Percentiles rank a stretch among this genome's conserved stretches.
These are phyloP conservation scores for Megaceryle alcyon DNA, from an alignment of 2,797 vertebrate species.

Conservation along the genomic window DNA sequence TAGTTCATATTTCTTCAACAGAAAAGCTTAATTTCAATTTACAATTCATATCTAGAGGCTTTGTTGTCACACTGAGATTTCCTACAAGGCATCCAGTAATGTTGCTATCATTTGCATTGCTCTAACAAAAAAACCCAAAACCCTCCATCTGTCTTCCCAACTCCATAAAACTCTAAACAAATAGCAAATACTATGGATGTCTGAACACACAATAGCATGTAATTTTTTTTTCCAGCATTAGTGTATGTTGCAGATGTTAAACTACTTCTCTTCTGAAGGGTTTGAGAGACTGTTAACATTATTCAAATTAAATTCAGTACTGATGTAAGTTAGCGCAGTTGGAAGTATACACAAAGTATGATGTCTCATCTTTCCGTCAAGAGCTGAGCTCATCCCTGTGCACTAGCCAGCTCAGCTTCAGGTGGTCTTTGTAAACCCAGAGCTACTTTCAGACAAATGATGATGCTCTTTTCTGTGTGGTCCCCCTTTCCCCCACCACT, in stretches of 20 bases:
- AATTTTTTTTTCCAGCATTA: constrained; percentile 58
- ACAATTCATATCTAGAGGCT: constrained; percentile 6
- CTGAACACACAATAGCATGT: constrained; percentile 54
- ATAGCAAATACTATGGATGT: constrained; percentile 54
- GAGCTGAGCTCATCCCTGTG: constrained; percentile 10
- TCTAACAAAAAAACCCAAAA: background rate
- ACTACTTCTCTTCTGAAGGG: constrained; percentile 43
- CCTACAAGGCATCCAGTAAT: constrained; percentile 41
- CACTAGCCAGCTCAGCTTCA: constrained; percentile 31
- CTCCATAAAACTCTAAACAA: constrained; percentile 60
- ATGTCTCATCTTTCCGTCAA: background rate
- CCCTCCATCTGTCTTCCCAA: constrained; percentile 41
- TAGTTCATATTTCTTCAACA: background rate
- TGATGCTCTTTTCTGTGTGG: background rate
- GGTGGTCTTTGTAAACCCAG: constrained; percentile 36
- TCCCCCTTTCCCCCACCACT: background rate
- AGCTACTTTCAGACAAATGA: background rate
- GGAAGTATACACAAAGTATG: background rate
- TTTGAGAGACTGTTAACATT: constrained; percentile 48
- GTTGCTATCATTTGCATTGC: constrained; percentile 26
- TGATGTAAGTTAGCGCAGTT: constrained; percentile 11
- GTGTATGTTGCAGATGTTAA: constrained; percentile 36
- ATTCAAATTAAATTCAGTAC: constrained; percentile 57
- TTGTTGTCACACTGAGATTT: constrained; percentile 43
- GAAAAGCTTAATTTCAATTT: constrained; percentile 48